These are phyloP conservation scores for Amblyraja radiata DNA, from an alignment of 2,797 vertebrate species.

Conservation along the genomic window DNA sequence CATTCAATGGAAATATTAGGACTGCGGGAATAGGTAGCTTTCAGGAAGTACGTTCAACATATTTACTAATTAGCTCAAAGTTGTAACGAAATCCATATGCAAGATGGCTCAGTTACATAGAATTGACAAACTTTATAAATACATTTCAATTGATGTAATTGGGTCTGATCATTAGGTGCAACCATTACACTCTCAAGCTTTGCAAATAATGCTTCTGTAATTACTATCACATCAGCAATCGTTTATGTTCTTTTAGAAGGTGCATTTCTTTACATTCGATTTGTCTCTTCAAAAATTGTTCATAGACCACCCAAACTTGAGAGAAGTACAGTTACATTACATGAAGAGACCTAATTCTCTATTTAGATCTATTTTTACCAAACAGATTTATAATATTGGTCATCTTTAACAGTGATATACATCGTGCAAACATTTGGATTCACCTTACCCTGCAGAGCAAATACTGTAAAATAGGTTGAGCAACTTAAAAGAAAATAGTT, in stretches of 20 bases:
- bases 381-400: not conserved
- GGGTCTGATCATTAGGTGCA: not conserved
- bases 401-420: not conserved
- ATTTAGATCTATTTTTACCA: not conserved
- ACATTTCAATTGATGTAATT: not conserved
- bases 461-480: not conserved
- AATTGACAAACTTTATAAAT: not conserved
- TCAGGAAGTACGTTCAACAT: not conserved
- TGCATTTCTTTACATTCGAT: not conserved
- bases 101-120: not conserved
- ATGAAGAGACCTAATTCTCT: not conserved
- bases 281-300: not conserved
- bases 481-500: not conserved
- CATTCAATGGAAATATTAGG: not conserved
- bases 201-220: not conserved
- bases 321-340: not conserved
- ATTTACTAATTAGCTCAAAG: not conserved
- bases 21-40: not conserved
- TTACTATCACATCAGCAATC: not conserved
- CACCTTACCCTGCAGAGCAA: too few relatives aligned
- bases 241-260: not conserved
- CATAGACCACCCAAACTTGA: not conserved
- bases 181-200: not conserved
- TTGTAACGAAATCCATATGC: not conserved
- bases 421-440: slow-evolving; percentile 11